Base-by-base conservation (phyloP, 2,888 invertebrate species). In the Tachina fera region DNA sequence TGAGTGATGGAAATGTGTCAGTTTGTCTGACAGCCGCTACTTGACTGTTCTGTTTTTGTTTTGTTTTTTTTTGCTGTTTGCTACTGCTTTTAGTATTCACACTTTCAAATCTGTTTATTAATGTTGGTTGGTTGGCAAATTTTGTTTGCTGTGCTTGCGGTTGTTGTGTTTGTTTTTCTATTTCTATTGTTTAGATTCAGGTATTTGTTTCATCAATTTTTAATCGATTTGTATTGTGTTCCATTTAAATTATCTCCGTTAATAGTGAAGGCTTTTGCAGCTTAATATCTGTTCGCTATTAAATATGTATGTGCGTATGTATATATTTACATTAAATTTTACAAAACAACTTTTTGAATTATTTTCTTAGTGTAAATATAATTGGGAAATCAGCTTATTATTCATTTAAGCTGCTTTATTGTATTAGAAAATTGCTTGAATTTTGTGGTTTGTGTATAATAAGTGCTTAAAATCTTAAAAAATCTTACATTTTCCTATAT, bases 1-100 rank as follows among this genome's bases (percentile, higher is more conserved):
- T 61, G 75, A 86, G 39, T 79, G 86, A 75, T 83, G 49, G 83
- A 86, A 83, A 86, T 86, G 76, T 86, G 86, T 72, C 79, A 83
- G 71, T 85, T 85, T 79, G 78, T 58, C 79, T 83, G 74, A 10
- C 74, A 77, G 75, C 83, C 86, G 83, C 86, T 83, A 86, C 71
- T 79, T 84, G 78, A 67, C 72, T 78, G 74, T 74, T 81, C 80
- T 68, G 49, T 76, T 41, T 63, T 13, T 63, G 6, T 39, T 61
- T 60, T 47, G 47, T n/a, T n/a, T n/a, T n/a, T n/a, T n/a, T 51
- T 70, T 63, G 22, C 16, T 63, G 10, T 47, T 71, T 71, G 19
- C 43, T 65, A 39, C 47, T 70, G 47, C 31, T 49, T 45, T 45
- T 72, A 39, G 13, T 11, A 61, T 31, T 60, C 14, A 45, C 22